Base-by-base conservation (phyloP, 2,113 vertebrate genomes). In the Nothobranchius furzeri region DNA sequence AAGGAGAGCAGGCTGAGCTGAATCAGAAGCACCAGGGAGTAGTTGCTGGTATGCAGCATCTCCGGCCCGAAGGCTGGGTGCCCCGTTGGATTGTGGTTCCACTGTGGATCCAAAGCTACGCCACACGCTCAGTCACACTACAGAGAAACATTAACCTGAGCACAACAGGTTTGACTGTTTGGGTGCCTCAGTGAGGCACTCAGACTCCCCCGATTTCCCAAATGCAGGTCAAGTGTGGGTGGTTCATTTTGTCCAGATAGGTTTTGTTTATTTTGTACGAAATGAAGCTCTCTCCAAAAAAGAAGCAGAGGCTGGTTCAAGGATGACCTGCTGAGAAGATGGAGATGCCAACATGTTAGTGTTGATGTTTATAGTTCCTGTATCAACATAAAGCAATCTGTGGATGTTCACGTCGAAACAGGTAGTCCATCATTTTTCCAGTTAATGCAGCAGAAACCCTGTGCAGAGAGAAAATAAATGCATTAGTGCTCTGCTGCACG, bases 1-100 rank as follows among this genome's bases (percentile, higher is more conserved):
- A 95, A 97, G 84, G 91, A 88, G n/a, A 98, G 92, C 78, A 98
- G 88, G 25, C 95, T 86, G 77, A 96, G 95, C 87, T 98, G 96
- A 72, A 98, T 85, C 64, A 94, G 87, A 9, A 98, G 90, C 79
- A 98, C 96, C 88, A 98, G 89, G 76, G 94, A 94, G 88, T 98
- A 98, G 88, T 94, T 97, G 68, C 91, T 94, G 68, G 95, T 92
- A 65, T 97, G 95, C 1, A 98, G 95, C 91, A 94, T 95, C 85
- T 85, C 82, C 51, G 66, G n/a, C 67, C 79, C 68, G 42, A 53
- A 81, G 87, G 85, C 88, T 42, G 70, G 65, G 54, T 64, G 79
- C 77, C 79, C 78, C 43, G 76, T 70, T 70, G 35, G 48, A 74
- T 11, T 51, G 35, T 70, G 70, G 73, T 75, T 81, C 84, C 84